Conservation (phyloP, 2,113 vertebrate species). For the Petaurus breviceps region DNA sequence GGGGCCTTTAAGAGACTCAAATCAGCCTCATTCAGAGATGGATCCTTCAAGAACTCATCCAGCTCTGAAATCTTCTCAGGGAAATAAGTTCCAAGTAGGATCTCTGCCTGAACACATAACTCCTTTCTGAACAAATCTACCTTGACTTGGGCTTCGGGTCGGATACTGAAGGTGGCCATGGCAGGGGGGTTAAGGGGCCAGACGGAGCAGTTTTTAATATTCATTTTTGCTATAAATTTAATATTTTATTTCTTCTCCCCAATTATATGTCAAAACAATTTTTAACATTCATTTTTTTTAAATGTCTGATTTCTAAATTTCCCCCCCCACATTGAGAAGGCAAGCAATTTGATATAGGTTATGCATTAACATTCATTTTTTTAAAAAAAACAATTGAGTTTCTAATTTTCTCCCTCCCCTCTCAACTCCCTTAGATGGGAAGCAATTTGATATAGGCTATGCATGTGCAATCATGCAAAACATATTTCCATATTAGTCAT, state of each 20-base stretch:
- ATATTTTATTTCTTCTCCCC: not conserved
- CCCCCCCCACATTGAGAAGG: not conserved
- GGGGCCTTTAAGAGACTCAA: slow-evolving; percentile 85
- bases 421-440: not conserved
- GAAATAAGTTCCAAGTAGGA: slow-evolving; percentile 87
- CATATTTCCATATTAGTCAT: not conserved
- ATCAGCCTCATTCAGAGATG: slow-evolving; percentile 84
- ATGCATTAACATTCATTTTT: not conserved
- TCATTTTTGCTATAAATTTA: not conserved
- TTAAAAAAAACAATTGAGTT: not conserved
- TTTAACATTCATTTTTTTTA: not conserved
- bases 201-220: slow-evolving; percentile 15
- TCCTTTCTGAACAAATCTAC: slow-evolving; percentile 79
- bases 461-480: not conserved
- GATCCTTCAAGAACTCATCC: slow-evolving; percentile 84
- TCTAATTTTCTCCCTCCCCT: not conserved
- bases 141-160: slow-evolving; percentile 79
- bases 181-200: slow-evolving; percentile 24
- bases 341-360: not conserved
- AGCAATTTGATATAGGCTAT: not conserved
- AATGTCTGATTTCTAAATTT: not conserved
- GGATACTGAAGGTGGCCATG: slow-evolving; percentile 75
- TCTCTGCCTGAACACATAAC: slow-evolving; percentile 84
- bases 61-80: slow-evolving; percentile 91
- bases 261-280: not conserved